Evolutionary conservation across 1,140 invertebrate genomes (phyloP).

Genomic region (Trachymyrmex cornetzi): DNA sequence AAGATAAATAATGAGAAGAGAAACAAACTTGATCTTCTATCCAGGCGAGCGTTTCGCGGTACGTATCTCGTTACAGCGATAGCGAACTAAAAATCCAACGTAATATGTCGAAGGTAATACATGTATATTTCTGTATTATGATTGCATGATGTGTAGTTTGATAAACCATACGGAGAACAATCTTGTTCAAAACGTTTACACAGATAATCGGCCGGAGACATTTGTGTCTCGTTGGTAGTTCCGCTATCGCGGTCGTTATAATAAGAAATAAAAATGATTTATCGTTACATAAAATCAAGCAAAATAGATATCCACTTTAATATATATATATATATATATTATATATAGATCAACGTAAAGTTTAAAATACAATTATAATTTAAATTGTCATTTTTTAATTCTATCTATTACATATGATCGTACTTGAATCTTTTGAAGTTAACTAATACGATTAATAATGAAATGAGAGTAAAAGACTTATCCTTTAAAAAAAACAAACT

Average conservation of each 20-base stretch:
- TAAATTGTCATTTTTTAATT: background rate
- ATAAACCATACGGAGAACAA: background rate
- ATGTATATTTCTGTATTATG: constrained; percentile 27
- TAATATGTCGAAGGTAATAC: constrained; percentile 28
- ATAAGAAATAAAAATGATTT: background rate
- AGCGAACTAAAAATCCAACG: background rate
- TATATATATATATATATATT: no score
- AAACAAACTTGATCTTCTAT: constrained; percentile 34
- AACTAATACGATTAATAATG: background rate
- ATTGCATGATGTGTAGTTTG: constrained; percentile 2
- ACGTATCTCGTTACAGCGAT: constrained; percentile 27
- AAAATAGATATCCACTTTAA: background rate
- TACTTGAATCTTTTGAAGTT: background rate
- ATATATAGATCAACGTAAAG: background rate
- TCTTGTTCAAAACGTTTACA: constrained; percentile 21
- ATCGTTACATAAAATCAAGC: background rate
- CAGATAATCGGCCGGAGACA: constrained; percentile 17
- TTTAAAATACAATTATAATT: background rate
- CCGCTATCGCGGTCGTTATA: background rate
- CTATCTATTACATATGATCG: background rate
- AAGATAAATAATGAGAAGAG: constrained; percentile 27
- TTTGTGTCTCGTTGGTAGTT: background rate
- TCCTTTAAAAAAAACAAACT: background rate
- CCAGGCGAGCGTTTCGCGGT: background rate
- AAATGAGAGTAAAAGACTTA: background rate